Conservation (phyloP, 2,888 invertebrate species). For the Drosophila vallismaia region DNA sequence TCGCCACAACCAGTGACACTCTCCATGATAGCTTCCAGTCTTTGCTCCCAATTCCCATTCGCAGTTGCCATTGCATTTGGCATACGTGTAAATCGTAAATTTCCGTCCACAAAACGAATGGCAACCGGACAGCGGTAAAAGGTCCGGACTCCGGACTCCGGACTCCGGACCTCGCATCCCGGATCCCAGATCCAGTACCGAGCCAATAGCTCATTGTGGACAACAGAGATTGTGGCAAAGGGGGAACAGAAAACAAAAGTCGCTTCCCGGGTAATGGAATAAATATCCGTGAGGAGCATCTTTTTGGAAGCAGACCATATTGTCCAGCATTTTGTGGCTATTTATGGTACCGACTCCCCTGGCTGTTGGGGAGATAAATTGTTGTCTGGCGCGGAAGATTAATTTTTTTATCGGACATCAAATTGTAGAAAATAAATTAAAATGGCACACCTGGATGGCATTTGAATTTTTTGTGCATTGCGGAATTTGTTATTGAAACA, state of each 20-base stretch:
- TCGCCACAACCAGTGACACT: conserved; percentile 45
- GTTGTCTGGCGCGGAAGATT: conserved; percentile 15
- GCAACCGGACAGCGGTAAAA: conserved; percentile 34
- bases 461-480: not conserved
- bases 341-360: conserved; percentile 42
- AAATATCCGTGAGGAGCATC: conserved; percentile 42
- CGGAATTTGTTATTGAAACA: not conserved
- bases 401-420: conserved; percentile 17
- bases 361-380: conserved; percentile 11
- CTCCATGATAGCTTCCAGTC: conserved; percentile 14
- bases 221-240: conserved; percentile 15
- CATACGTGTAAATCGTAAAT: conserved; percentile 80
- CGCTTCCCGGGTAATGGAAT: conserved; percentile 44
- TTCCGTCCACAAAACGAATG: conserved; percentile 66
- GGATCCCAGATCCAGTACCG: conserved; percentile 10
- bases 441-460: not conserved
- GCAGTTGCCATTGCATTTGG: conserved; percentile 64
- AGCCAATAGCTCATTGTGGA: conserved; percentile 39
- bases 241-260: conserved; percentile 44
- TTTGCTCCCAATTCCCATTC: conserved; percentile 43
- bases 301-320: conserved; percentile 10
- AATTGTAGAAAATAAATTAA: conserved; percentile 7
- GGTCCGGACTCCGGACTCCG: not conserved
- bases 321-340: conserved; percentile 45
- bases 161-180: no score